Evolutionary conservation across 2,888 invertebrate genomes (phyloP).

Genomic region (Drosophila affinis): DNA sequence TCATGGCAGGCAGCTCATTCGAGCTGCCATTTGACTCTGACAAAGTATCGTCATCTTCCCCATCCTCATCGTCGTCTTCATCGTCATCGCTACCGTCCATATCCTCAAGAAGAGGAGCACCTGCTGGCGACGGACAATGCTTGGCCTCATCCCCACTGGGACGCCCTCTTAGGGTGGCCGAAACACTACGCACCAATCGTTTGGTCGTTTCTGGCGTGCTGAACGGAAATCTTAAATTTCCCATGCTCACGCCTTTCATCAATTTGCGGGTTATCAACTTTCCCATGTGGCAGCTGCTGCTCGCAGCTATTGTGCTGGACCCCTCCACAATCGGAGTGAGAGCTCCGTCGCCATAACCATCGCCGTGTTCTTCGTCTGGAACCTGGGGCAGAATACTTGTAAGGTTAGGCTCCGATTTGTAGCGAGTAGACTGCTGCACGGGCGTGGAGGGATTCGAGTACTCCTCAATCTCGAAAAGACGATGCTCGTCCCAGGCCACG

Average conservation of each 20-base stretch:
- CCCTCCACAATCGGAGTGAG: slow-evolving; percentile 58
- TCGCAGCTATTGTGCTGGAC: slow-evolving; percentile 35
- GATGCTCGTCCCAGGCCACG: slow-evolving; percentile 75
- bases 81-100: slow-evolving; percentile 66
- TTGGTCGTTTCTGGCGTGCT: slow-evolving; percentile 78
- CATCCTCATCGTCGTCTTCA: slow-evolving; percentile 43
- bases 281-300: slow-evolving; percentile 41
- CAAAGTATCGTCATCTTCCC: slow-evolving; percentile 47
- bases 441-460: slow-evolving; percentile 73
- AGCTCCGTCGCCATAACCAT: slow-evolving; percentile 31
- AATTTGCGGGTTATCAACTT: slow-evolving; percentile 78
- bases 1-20: slow-evolving; percentile 59
- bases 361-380: slow-evolving; percentile 1
- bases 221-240: slow-evolving; percentile 81
- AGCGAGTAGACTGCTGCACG: slow-evolving; percentile 73
- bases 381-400: slow-evolving; percentile 66
- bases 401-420: slow-evolving; percentile 83
- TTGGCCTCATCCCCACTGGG: slow-evolving; percentile 68
- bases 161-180: slow-evolving; percentile 69
- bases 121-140: slow-evolving; percentile 36
- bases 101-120: slow-evolving; percentile 59
- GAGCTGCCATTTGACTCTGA: slow-evolving; percentile 64
- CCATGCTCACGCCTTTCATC: slow-evolving; percentile 83
- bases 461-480: slow-evolving; percentile 66
- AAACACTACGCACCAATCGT: slow-evolving; percentile 74